Conservation (phyloP, 2,888 invertebrate species). For the Zygothrica quintamaculata region DNA sequence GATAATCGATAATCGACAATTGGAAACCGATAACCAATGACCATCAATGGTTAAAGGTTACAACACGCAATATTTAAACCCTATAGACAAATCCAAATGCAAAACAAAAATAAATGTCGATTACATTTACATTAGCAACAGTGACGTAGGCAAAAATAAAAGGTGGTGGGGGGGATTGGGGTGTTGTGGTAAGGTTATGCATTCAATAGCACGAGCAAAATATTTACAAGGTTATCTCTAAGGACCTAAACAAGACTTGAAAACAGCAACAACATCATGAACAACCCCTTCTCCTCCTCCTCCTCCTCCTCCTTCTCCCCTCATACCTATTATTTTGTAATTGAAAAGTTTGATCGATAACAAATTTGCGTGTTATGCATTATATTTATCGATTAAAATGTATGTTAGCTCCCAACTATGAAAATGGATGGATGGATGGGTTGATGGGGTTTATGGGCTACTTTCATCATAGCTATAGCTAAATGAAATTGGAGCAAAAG, state of each 20-base stretch:
- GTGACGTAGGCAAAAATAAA: too few relatives aligned
- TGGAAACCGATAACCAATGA: constrained; percentile 43
- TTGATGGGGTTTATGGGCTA: too few relatives aligned
- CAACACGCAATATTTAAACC: constrained; percentile 56
- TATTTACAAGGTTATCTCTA: too few relatives aligned
- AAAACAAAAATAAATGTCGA: constrained; percentile 21
- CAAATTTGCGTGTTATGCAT: constrained; percentile 65
- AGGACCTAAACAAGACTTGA: too few relatives aligned
- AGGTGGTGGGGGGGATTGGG: too few relatives aligned
- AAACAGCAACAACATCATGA: too few relatives aligned
- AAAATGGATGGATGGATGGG: too few relatives aligned
- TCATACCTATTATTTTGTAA: constrained; percentile 27
- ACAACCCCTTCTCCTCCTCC: too few relatives aligned
- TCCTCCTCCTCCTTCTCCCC: too few relatives aligned
- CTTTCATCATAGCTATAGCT: background rate
- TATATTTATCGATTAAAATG: background rate
- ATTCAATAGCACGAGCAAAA: too few relatives aligned
- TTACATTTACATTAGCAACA: constrained; percentile 33
- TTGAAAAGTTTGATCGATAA: constrained; percentile 78
- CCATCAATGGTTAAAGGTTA: constrained; percentile 58
- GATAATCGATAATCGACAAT: constrained; percentile 44
- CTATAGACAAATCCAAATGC: background rate
- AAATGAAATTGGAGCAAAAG: constrained; percentile 42
- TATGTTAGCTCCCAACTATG: too few relatives aligned
- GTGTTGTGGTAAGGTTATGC: too few relatives aligned